Evolutionary conservation across 2,113 vertebrate genomes (phyloP).

Genomic region (Rhineura floridana): DNA sequence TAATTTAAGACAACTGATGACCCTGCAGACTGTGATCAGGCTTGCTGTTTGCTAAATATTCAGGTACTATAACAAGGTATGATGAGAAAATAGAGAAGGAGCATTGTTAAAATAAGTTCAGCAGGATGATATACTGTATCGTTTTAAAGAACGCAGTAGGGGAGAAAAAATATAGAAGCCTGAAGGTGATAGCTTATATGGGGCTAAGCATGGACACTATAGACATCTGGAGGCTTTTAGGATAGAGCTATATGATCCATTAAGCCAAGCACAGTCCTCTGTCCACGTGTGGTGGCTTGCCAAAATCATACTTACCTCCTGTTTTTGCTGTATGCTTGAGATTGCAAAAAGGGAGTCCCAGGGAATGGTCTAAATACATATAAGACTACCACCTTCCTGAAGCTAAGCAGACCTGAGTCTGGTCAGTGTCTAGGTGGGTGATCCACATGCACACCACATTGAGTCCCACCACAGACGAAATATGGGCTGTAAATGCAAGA

Average conservation of each 20-base stretch:
- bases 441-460: too few species aligned
- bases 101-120: background rate
- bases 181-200: too few species aligned
- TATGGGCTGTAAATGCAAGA: too few species aligned
- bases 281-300: background rate
- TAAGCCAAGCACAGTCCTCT: background rate
- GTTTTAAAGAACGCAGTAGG: background rate
- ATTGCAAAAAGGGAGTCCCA: background rate
- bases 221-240: background rate
- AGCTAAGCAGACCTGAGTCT: too few species aligned
- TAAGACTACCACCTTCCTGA: too few species aligned
- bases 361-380: background rate
- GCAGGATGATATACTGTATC: background rate
- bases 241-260: background rate
- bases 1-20: background rate
- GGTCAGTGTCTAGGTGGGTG: too few species aligned
- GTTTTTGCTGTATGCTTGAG: background rate
- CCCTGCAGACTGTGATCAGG: background rate
- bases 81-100: background rate
- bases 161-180: background rate
- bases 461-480: too few species aligned
- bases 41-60: slow-evolving; percentile 1
- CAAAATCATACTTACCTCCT: background rate
- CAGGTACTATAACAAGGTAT: background rate
- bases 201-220: background rate